phyloP scores from a whole-genome alignment of 2,888 invertebrate genomes.

The Papilio elwesi region DNA sequence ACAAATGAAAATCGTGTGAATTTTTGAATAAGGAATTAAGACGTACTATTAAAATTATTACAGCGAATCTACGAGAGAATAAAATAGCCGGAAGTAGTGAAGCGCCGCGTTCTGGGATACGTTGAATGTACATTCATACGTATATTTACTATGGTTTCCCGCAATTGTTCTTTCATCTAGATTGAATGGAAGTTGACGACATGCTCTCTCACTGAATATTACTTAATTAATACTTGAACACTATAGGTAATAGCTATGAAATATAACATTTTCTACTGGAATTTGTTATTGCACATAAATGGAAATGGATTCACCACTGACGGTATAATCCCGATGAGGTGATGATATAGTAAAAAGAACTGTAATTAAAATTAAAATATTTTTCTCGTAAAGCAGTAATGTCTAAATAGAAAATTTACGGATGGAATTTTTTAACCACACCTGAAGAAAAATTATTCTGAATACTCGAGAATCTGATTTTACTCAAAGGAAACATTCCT shows the following conservation, averaged over 20 bases:
- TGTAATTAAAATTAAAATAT: too few relatives aligned
- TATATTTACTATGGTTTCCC: constrained; percentile 50
- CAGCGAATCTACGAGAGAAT: constrained; percentile 17
- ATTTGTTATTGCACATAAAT: not conserved
- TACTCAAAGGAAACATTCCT: too few relatives aligned
- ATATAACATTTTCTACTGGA: not conserved
- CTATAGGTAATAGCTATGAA: not conserved
- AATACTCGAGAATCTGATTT: too few relatives aligned
- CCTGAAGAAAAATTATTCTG: too few relatives aligned
- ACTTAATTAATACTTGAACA: not conserved
- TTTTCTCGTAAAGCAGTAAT: too few relatives aligned
- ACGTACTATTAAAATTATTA: not conserved
- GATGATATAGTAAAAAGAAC: too few relatives aligned
- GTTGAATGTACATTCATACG: too few relatives aligned
- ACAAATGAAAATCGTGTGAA: constrained; percentile 27
- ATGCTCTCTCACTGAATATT: not conserved
- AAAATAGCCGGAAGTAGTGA: constrained; percentile 50
- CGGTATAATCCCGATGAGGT: too few relatives aligned
- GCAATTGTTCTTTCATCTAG: constrained; percentile 56
- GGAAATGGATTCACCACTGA: not conserved
- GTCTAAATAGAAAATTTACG: too few relatives aligned
- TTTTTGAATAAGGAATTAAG: not conserved
- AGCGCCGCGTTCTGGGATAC: constrained; percentile 19
- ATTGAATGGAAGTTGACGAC: constrained; percentile 42
- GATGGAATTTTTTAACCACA: too few relatives aligned